Evolutionary conservation across 2,888 invertebrate species (phyloP), one percentile per base, ranked within the genome.

Genomic region (Endomychus coccineus): DNA sequence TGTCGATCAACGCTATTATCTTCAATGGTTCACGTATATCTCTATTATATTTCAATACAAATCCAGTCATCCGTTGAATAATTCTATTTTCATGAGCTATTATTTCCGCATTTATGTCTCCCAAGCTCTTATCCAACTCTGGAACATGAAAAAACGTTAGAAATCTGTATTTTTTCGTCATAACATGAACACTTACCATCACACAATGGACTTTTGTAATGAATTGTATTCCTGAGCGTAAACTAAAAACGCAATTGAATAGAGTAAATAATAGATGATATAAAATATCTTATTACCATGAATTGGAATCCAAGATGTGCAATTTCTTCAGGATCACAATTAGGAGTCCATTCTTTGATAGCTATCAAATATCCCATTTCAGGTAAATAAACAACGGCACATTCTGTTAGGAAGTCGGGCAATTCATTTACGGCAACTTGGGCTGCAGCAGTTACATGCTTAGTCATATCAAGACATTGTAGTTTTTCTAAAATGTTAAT

Each of bases 341-440:
- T 54, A 0, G 70, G 67, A 1, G 69, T 71, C 75, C 82, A 80
- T 40, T 74, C 70, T 34, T 78, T 79, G n/a, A 90, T 74, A 0
- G 79, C 80, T 7, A 91, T 68, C 42, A 90, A 66, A 64, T 86
- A 88, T 0, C 90, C 86, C 43, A 85, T 71, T 61, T 84, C 81
- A 19, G 83, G 83, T 55, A 83, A 70, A 58, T 81, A 83, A 34
- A 80, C 61, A 64, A 83, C 75, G 10, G 73, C 71, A 54, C 82
- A 83, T 49, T 76, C 74, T 15, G 71, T 65, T 21, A 89, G 72
- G 58, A 75, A 78, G 2, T 72, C 63, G 1, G 83, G 81, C 17
- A 87, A 68, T 16, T 77, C 71, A 23, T 74, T 67, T 45, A 85
- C 66, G 49, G 89, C 86, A 44, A 78, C 71, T 43, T 73, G 68